phyloP scores from a whole-genome alignment of 30 jellyfish, hydroid and myxozoan species.

The Clytia hemisphaerica region DNA sequence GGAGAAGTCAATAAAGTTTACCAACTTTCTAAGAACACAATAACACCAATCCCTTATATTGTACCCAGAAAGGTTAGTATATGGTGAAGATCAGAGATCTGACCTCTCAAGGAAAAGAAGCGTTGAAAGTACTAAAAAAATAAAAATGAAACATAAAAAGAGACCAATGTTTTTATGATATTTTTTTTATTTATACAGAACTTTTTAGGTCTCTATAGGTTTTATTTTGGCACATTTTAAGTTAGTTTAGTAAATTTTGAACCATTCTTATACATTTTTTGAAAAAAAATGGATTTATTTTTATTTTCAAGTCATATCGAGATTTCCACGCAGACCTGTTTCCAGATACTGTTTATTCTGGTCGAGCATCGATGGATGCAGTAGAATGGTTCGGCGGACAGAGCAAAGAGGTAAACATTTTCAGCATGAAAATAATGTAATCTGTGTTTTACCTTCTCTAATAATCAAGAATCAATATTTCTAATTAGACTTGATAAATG shows the following conservation, averaged over 20 bases:
- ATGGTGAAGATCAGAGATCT: neutral
- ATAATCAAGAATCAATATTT: too few relatives aligned
- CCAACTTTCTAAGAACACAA: conserved; percentile 64
- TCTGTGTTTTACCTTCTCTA: neutral
- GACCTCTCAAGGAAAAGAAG: neutral
- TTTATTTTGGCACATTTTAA: neutral
- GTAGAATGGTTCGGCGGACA: conserved; percentile 86
- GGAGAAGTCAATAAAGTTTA: conserved; percentile 81
- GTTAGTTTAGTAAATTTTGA: neutral
- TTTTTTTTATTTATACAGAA: neutral
- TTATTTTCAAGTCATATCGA: conserved; percentile 64
- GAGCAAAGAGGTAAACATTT: conserved; percentile 47
- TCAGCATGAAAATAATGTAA: neutral
- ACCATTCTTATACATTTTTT: neutral
- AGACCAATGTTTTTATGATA: neutral
- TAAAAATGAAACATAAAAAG: neutral
- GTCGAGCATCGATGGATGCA: conserved; percentile 81
- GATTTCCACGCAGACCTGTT: conserved; percentile 89
- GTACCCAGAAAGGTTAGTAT: conserved; percentile 82
- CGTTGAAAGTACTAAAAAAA: neutral
- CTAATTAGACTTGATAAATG: too few relatives aligned
- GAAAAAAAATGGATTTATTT: neutral
- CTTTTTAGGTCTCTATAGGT: too few relatives aligned
- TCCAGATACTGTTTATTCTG: conserved; percentile 82
- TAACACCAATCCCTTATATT: conserved; percentile 68